These are phyloP conservation scores for Cyprinodon variegatus DNA, from an alignment of 2,113 vertebrate species.

Conservation along the genomic window DNA sequence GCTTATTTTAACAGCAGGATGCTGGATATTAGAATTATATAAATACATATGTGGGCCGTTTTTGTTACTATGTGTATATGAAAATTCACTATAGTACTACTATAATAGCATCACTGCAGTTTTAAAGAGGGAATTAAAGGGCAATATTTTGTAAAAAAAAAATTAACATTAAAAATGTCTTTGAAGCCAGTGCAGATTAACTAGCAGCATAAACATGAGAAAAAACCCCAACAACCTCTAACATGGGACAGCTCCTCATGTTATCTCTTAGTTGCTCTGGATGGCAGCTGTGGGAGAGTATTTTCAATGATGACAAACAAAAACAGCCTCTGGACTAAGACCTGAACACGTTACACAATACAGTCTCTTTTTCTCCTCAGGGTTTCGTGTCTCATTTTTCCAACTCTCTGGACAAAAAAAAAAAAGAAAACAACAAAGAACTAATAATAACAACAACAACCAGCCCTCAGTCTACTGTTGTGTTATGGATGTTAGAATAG, in stretches of 20 bases:
- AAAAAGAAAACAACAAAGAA: no score
- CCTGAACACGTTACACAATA: constrained; percentile 52
- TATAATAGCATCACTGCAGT: constrained; percentile 46
- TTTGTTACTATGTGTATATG: constrained; percentile 61
- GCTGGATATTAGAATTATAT: constrained; percentile 15
- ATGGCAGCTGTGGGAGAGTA: constrained; percentile 33
- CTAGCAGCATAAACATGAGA: constrained; percentile 18
- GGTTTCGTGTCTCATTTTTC: constrained; percentile 64
- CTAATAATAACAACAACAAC: constrained; percentile 2
- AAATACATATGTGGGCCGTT: constrained; percentile 24
- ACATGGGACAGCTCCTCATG: constrained; percentile 8
- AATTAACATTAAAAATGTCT: constrained; percentile 20
- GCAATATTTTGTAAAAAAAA: constrained; percentile 67
- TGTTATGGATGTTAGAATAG: constrained; percentile 57
- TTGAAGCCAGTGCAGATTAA: constrained; percentile 51
- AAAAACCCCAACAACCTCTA: constrained; percentile 19
- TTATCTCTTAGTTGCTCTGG: constrained; percentile 26
- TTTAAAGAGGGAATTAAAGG: constrained; percentile 66
- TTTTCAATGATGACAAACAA: constrained; percentile 35
- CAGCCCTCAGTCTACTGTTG: constrained; percentile 61
- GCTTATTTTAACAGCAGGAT: constrained; percentile 17
- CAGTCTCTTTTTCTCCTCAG: constrained; percentile 74
- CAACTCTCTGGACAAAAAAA: constrained; percentile 47
- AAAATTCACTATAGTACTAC: constrained; percentile 49
- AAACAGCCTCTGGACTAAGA: constrained; percentile 36